Conservation (phyloP, 2,797 vertebrate genomes). For the Leptoclinus maculatus region DNA sequence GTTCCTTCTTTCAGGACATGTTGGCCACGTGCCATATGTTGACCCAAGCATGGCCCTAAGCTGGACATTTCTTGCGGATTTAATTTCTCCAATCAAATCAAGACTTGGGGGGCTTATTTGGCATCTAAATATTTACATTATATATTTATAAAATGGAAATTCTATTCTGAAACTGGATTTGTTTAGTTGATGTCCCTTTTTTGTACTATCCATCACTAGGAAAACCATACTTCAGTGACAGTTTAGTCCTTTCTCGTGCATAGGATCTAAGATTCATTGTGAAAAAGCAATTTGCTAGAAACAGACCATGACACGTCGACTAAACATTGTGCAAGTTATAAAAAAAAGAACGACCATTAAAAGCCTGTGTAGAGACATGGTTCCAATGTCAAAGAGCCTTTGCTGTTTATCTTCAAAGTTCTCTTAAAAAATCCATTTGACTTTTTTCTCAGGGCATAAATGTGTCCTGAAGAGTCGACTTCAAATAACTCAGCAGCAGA, state of each 20-base stretch:
- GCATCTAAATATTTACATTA: slow-evolving; percentile 56
- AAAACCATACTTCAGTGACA: not conserved
- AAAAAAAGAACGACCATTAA: slow-evolving; percentile 22
- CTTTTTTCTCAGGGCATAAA: slow-evolving; percentile 55
- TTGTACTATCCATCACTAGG: slow-evolving; percentile 14
- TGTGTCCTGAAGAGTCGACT: slow-evolving; percentile 32
- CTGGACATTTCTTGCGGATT: slow-evolving; percentile 49
- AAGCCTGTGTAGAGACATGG: slow-evolving; percentile 23
- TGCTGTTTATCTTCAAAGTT: slow-evolving; percentile 54
- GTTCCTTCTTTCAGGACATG: not conserved
- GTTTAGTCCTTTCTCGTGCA: slow-evolving; percentile 5
- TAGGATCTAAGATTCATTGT: slow-evolving; percentile 33
- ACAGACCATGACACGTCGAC: slow-evolving; percentile 7
- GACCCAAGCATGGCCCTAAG: not conserved
- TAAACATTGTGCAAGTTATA: slow-evolving; percentile 15
- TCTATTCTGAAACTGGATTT: slow-evolving; percentile 28
- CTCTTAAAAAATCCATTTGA: slow-evolving; percentile 44
- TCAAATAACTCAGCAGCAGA: slow-evolving; percentile 50
- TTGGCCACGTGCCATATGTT: slow-evolving; percentile 23
- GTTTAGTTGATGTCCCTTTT: slow-evolving; percentile 4
- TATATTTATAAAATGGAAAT: slow-evolving; percentile 42
- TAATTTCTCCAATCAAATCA: slow-evolving; percentile 53
- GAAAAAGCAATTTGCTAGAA: slow-evolving; percentile 36
- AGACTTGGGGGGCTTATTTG: not conserved
- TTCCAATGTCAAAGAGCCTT: slow-evolving; percentile 32